Percentiles rank a stretch among this genome's conserved stretches.
phyloP scores from a whole-genome alignment of 2,888 invertebrate species.

The Catocala nupta region DNA sequence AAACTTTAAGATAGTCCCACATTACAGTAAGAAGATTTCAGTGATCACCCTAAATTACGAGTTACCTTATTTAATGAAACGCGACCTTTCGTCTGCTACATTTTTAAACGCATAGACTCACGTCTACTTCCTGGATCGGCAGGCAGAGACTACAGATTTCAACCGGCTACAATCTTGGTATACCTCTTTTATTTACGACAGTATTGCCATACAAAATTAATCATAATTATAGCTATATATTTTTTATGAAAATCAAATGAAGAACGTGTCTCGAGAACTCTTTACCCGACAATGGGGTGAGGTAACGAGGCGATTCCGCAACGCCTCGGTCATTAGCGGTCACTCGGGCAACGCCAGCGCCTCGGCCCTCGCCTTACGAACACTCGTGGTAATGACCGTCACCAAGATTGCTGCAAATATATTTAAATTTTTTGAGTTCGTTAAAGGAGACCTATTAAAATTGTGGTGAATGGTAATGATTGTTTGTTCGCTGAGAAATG shows the following conservation, averaged over 20 bases:
- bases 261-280: slow-evolving; percentile 61
- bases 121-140: too few species aligned
- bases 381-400: slow-evolving; percentile 52
- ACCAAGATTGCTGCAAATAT: slow-evolving; percentile 39
- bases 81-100: too few species aligned
- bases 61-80: too few species aligned
- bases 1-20: too few species aligned
- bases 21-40: too few species aligned
- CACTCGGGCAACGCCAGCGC: slow-evolving; percentile 58
- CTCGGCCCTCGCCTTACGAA: slow-evolving; percentile 46
- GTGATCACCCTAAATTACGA: too few species aligned
- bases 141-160: too few species aligned
- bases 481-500: neutral
- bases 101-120: too few species aligned
- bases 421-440: slow-evolving; percentile 21
- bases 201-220: neutral
- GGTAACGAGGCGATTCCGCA: slow-evolving; percentile 77
- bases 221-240: neutral
- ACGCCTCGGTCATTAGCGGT: slow-evolving; percentile 75
- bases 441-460: slow-evolving; percentile 19
- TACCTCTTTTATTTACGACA: neutral
- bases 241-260: slow-evolving; percentile 34
- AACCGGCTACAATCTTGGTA: too few species aligned
- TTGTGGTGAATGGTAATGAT: neutral
- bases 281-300: slow-evolving; percentile 63